Percentiles rank a stretch among this genome's conserved stretches.
phyloP scores from a whole-genome alignment of 2,888 invertebrate species.

The Agrenia bidenticulata region DNA sequence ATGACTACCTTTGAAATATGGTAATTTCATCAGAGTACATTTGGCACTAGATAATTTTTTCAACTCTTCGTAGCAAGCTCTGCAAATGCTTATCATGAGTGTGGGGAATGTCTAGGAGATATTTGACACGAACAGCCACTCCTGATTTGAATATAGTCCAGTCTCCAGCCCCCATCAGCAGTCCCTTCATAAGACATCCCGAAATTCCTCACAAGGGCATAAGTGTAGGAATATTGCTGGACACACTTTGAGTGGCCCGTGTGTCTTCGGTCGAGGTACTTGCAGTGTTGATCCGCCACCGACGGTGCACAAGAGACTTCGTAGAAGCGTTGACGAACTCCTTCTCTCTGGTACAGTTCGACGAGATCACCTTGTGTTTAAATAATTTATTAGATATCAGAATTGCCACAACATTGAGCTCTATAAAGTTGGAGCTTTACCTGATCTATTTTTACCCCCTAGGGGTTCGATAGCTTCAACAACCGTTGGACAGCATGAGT shows the following conservation, averaged over 20 bases:
- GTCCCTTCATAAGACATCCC: slow-evolving; percentile 57
- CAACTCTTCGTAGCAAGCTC: not conserved
- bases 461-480: slow-evolving; percentile 74
- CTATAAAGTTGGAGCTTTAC: no score
- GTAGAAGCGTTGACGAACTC: slow-evolving; percentile 64
- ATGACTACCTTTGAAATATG: not conserved
- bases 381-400: not conserved
- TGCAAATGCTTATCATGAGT: not conserved
- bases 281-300: slow-evolving; percentile 72
- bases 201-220: slow-evolving; percentile 74
- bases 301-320: slow-evolving; percentile 75
- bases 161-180: slow-evolving; percentile 64
- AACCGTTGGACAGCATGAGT: slow-evolving; percentile 74
- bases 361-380: slow-evolving; percentile 46
- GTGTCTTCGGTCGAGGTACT: slow-evolving; percentile 70
- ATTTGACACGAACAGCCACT: slow-evolving; percentile 84
- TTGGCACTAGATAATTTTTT: no score
- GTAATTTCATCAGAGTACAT: not conserved
- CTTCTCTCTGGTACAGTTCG: slow-evolving; percentile 55
- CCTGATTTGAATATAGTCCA: slow-evolving; percentile 79
- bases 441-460: slow-evolving; percentile 72
- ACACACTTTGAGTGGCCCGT: slow-evolving; percentile 74
- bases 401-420: no score
- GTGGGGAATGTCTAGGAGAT: slow-evolving; percentile 12
- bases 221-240: slow-evolving; percentile 79